Base-by-base conservation (phyloP, 2,888 invertebrate species). In the Silvanus unidentatus region DNA sequence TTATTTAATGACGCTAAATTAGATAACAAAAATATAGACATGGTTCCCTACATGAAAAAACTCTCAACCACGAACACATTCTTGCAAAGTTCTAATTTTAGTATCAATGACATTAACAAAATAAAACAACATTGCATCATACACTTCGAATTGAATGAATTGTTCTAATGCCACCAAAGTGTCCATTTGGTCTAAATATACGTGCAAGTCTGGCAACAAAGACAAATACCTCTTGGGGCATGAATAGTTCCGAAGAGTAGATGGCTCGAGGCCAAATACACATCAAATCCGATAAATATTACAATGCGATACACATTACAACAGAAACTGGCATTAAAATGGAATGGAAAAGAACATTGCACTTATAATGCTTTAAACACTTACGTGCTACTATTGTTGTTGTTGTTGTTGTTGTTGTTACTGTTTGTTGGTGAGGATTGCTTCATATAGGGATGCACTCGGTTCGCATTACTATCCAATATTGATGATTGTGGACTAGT, bases 401-500 rank as follows among this genome's bases (percentile, higher is more conserved):
- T 32, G 39, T 47, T 49, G 36, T 52, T 48, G n/a, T n/a, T n/a
- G n/a, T n/a, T 22, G 22, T n/a, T 32, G 32, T 32, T 32, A 38
- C 48, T 49, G 36, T 52, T 48, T 35, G 47, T 58, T 74, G 75
- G 64, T 69, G 76, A 67, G 70, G 53, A 58, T 52, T 70, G 70
- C 58, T 77, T 77, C 63, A 72, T 70, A 65, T 77, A 77, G 50
- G 77, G 74, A 63, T 77, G 75, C 68, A 77, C 79, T 65, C 83
- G 75, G 72, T 84, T 84, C 50, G 83, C 83, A 73, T 84, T 84
- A 55, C 80, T 75, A 72, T 84, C 84, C 66, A 80, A 75, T 50
- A 74, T 69, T 42, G 75, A 74, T 5, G 37, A 15, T 12, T 37
- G 37, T 14, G 37, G 37, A 12, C 37, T 15, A 60, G 45, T 48